Evolutionary conservation across 2,113 vertebrate species (phyloP).

Genomic region (Nettapus auritus): DNA sequence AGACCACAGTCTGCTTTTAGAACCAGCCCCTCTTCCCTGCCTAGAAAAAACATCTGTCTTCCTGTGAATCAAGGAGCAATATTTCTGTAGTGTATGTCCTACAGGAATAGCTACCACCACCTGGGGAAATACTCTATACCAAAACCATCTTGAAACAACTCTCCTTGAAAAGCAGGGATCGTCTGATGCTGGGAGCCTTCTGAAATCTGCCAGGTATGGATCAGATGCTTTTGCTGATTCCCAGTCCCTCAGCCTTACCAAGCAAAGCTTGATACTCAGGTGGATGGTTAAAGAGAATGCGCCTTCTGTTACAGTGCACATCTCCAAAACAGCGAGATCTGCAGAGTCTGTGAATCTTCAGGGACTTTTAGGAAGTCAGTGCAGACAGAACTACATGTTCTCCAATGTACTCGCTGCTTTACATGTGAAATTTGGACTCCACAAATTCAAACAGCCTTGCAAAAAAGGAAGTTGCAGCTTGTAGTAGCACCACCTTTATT

Average conservation of each 20-base stretch:
- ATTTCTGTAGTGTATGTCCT: neutral
- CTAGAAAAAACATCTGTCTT: neutral
- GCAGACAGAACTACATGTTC: accelerated
- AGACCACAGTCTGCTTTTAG: neutral
- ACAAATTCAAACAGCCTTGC: neutral
- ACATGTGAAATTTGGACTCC: neutral
- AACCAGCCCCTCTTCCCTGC: neutral
- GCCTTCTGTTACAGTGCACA: neutral
- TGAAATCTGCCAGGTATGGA: neutral
- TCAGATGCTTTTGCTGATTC: neutral
- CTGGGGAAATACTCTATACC: neutral
- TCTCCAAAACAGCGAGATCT: neutral
- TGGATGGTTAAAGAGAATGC: neutral
- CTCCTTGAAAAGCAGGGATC: neutral
- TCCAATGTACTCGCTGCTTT: neutral
- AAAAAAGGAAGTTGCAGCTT: neutral
- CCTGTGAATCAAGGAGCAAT: neutral
- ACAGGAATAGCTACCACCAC: accelerated
- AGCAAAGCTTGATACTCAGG: neutral
- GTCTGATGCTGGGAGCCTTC: neutral
- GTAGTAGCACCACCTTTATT: neutral
- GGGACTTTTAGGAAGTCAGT: neutral
- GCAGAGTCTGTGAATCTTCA: neutral
- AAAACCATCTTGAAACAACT: neutral
- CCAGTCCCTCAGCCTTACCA: neutral